Evolutionary conservation across 2,888 invertebrate genomes (phyloP).

Genomic region (Octonoba sinensis): DNA sequence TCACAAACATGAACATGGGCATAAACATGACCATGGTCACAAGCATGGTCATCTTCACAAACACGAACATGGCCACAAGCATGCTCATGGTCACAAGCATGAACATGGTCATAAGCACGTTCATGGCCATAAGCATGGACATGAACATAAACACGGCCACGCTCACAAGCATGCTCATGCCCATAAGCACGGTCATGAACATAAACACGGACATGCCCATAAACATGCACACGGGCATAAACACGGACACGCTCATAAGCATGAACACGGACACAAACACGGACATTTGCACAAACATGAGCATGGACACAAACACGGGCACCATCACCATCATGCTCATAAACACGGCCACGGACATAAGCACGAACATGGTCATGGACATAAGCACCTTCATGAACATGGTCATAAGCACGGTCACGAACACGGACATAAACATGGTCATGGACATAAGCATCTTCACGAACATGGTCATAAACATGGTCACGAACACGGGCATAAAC

Average conservation of each 20-base stretch:
- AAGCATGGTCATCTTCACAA: conserved; percentile 38
- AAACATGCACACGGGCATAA: conserved; percentile 32
- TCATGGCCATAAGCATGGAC: conserved; percentile 34
- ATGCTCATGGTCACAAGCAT: conserved; percentile 47
- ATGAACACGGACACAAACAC: conserved; percentile 34
- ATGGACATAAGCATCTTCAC: conserved; percentile 36
- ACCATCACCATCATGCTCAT: conserved; percentile 29
- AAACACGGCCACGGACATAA: conserved; percentile 42
- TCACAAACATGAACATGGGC: conserved; percentile 26
- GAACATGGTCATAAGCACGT: conserved; percentile 33
- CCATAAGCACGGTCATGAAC: conserved; percentile 30
- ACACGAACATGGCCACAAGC: conserved; percentile 34
- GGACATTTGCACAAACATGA: conserved; percentile 34
- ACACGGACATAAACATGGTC: conserved; percentile 36
- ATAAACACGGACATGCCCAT: conserved; percentile 33
- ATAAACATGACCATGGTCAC: conserved; percentile 29
- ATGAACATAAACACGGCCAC: conserved; percentile 29
- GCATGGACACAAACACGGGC: conserved; percentile 38
- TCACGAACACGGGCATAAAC: conserved; percentile 42
- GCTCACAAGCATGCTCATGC: conserved; percentile 36
- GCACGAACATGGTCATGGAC: conserved; percentile 35
- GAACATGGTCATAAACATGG: conserved; percentile 33
- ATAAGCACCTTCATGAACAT: conserved; percentile 31
- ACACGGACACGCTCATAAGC: conserved; percentile 35
- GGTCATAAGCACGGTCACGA: conserved; percentile 35